Evolutionary conservation across 2,113 vertebrate genomes (phyloP).

Genomic region (Struthio camelus): DNA sequence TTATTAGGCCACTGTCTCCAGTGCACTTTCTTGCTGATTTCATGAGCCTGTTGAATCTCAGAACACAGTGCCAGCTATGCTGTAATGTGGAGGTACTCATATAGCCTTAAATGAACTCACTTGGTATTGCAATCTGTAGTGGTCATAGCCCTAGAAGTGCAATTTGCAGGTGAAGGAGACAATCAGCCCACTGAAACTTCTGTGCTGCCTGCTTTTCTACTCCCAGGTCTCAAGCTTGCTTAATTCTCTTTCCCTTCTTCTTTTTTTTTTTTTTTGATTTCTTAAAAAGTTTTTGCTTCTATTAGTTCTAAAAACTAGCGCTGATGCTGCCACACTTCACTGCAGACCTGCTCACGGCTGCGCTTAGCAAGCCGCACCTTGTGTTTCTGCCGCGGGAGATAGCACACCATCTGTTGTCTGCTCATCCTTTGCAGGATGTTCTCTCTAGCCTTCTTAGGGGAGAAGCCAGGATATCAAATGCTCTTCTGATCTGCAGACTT

Average conservation of each 20-base stretch:
- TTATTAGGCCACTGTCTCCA: background rate
- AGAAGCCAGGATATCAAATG: background rate
- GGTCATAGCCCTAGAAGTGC: background rate
- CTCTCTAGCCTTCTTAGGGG: background rate
- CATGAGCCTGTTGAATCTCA: background rate
- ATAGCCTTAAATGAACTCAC: background rate
- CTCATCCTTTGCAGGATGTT: constrained; percentile 51
- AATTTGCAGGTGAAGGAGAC: background rate
- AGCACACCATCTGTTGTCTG: constrained; percentile 51
- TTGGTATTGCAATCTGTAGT: background rate
- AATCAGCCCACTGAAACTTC: background rate
- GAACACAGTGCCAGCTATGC: background rate
- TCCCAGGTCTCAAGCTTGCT: background rate
- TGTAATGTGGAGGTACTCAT: background rate
- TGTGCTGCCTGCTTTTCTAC: background rate
- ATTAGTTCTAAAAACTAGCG: background rate
- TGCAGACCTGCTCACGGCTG: constrained; percentile 33
- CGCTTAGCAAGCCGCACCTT: constrained; percentile 39
- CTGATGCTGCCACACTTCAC: background rate
- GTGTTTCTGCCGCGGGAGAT: constrained; percentile 29
- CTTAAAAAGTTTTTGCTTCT: no score
- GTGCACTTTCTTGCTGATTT: background rate
- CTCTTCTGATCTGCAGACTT: background rate
- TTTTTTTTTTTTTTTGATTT: background rate
- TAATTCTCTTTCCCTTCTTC: background rate